Base-by-base conservation (phyloP, 2,113 vertebrate species). In the Pycnonotus jocosus region DNA sequence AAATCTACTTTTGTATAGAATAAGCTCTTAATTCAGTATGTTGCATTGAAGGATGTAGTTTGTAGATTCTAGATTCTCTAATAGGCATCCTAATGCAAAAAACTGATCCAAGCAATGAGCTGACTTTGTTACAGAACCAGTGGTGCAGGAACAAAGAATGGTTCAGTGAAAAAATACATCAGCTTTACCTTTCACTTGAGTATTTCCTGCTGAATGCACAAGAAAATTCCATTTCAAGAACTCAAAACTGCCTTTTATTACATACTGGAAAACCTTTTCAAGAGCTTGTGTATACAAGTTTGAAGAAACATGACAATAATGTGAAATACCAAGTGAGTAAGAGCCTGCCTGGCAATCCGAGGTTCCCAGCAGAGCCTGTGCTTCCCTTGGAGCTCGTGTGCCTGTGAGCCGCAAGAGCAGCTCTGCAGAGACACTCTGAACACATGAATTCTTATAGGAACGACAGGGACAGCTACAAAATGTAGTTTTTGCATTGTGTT, bases 161-260 rank as follows among this genome's bases (percentile, higher is more conserved):
- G 50, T 78, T 90, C 38, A 15, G 15, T 90, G 85, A 57, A 18
- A 18, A 90, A 90, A 53, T 50, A 28, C 5, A 71, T 28, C 57
- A 73, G 35, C 56, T 71, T 86, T 57, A 78, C 65, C 38, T 70
- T 86, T 48, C 57, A 50, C 88, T 90, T 2, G 0, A 31, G 4
- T 60, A 77, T n/a, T 92, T 94, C 81, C 79, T 91, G 94, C 89
- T 79, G 73, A 93, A 86, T 84, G 92, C 61, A 94, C n/a, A 73
- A 70, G 31, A 71, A 78, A 58, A 93, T 87, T 56, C 54, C 11
- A 44, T 66, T 76, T 81, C 76, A 91, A 53, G 47, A 76, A 90
- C 71, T 90, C 82, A 51, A 72, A 87, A 83, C 50, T 76, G 47
- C 82, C 76, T 95, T 96, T 96, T 97, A 96, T 95, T 97, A 93